Conservation (phyloP, 1,140 invertebrate genomes). For the Drosophila virilis region DNA sequence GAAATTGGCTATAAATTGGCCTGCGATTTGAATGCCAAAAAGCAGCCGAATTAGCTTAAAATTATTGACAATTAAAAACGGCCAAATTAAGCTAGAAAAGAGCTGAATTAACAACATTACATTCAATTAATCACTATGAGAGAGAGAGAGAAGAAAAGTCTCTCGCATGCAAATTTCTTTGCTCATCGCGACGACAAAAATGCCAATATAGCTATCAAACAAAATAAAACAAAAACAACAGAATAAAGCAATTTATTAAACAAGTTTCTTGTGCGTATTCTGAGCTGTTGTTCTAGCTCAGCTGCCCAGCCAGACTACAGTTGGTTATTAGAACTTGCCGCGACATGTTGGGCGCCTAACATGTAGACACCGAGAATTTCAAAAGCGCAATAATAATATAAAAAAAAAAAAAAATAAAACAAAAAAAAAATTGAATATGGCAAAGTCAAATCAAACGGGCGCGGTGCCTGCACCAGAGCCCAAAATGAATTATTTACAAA, state of each 20-base stretch:
- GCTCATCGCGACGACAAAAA: constrained; percentile 57
- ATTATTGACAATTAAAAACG: no score
- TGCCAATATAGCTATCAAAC: constrained; percentile 46
- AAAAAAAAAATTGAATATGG: constrained; percentile 38
- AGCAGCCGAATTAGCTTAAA: no score
- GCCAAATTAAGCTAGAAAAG: no score
- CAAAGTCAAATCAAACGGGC: constrained; percentile 49
- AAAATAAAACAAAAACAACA: constrained; percentile 35
- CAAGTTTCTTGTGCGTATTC: constrained; percentile 75
- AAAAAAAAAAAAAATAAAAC: constrained; percentile 23
- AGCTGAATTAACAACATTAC: no score
- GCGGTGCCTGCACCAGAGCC: constrained; percentile 31
- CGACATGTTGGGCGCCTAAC: constrained; percentile 53
- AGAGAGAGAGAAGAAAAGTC: constrained; percentile 5
- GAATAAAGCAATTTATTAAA: constrained; percentile 67
- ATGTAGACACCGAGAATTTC: constrained; percentile 51
- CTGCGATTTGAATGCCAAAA: no score
- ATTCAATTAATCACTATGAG: not conserved
- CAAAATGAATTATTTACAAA: constrained; percentile 73
- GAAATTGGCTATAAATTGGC: no score
- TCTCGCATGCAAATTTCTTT: constrained; percentile 53
- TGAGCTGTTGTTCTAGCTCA: constrained; percentile 33
- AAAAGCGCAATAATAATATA: constrained; percentile 2
- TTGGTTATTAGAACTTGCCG: constrained; percentile 71
- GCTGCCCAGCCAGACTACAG: constrained; percentile 46